Conservation (phyloP, 2,888 invertebrate genomes). For the Sicus ferrugineus region DNA sequence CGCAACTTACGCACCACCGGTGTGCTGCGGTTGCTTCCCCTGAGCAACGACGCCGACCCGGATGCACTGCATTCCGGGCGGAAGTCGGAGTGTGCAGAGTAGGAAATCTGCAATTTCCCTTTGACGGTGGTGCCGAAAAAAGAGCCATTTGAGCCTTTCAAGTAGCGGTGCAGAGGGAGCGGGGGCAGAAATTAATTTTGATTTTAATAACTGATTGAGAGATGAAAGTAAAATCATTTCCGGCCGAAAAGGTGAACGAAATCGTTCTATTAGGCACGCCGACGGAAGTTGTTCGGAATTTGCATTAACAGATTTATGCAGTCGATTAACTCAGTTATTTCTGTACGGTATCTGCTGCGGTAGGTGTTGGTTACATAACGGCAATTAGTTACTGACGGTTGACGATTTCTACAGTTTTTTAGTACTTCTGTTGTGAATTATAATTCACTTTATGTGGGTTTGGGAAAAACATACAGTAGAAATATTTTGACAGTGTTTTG, state of each 20-base stretch:
- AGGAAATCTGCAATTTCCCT: conserved; percentile 28
- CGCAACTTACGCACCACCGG: conserved; percentile 6
- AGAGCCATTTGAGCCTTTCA: neutral
- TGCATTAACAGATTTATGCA: too few relatives aligned
- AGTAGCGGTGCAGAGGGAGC: neutral
- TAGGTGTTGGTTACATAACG: too few relatives aligned
- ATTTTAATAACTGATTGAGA: conserved; percentile 28
- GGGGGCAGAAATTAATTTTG: conserved; percentile 23
- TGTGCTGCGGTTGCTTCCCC: neutral
- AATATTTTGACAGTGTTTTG: too few relatives aligned
- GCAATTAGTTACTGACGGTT: too few relatives aligned
- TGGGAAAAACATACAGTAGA: too few relatives aligned
- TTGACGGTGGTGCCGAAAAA: conserved; percentile 2
- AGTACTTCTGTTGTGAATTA: too few relatives aligned
- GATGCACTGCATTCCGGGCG: neutral
- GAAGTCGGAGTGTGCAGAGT: neutral
- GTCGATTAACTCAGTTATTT: too few relatives aligned
- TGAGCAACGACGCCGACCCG: neutral
- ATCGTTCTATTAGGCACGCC: too few relatives aligned
- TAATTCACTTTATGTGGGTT: too few relatives aligned
- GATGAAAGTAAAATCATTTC: conserved; percentile 10
- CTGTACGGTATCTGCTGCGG: too few relatives aligned
- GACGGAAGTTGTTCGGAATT: too few relatives aligned
- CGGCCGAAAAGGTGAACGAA: neutral
- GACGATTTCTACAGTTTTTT: too few relatives aligned